Evolutionary conservation across 2,113 vertebrate genomes (phyloP).

Genomic region (Mesembrinibis cayennensis): DNA sequence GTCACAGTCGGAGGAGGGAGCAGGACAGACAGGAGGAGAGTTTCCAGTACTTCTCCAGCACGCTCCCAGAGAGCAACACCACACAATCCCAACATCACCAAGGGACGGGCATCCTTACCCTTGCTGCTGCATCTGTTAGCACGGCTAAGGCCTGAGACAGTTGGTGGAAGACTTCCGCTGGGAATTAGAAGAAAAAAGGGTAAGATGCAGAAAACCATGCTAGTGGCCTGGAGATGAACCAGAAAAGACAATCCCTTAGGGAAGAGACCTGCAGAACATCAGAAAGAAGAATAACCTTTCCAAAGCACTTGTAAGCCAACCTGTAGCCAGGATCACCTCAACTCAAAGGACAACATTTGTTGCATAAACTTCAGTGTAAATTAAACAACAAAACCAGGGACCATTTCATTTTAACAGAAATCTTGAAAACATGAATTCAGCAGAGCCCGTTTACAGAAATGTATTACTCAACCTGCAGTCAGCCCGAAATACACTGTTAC

Average conservation of each 20-base stretch:
- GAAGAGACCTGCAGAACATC: background rate
- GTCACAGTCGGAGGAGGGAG: fast-evolving
- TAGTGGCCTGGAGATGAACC: background rate
- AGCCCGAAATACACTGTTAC: background rate
- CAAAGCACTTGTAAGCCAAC: background rate
- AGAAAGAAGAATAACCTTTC: background rate
- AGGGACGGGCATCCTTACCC: slow-evolving; percentile 74
- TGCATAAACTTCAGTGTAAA: background rate
- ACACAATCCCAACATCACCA: background rate
- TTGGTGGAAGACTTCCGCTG: slow-evolving; percentile 93
- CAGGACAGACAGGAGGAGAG: background rate
- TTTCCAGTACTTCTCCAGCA: background rate
- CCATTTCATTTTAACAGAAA: background rate
- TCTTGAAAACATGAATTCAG: background rate
- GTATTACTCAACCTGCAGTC: background rate
- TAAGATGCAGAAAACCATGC: background rate
- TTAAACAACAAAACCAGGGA: background rate
- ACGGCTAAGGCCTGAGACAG: slow-evolving; percentile 95
- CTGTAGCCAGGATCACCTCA: background rate
- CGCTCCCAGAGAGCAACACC: background rate
- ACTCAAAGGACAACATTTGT: background rate
- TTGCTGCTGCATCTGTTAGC: slow-evolving; percentile 89
- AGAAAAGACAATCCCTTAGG: background rate
- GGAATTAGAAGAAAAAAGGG: slow-evolving; percentile 31
- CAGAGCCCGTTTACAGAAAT: background rate